phyloP scores from a whole-genome alignment of 2,797 vertebrate species.

The Phrynocephalus vlangalii region DNA sequence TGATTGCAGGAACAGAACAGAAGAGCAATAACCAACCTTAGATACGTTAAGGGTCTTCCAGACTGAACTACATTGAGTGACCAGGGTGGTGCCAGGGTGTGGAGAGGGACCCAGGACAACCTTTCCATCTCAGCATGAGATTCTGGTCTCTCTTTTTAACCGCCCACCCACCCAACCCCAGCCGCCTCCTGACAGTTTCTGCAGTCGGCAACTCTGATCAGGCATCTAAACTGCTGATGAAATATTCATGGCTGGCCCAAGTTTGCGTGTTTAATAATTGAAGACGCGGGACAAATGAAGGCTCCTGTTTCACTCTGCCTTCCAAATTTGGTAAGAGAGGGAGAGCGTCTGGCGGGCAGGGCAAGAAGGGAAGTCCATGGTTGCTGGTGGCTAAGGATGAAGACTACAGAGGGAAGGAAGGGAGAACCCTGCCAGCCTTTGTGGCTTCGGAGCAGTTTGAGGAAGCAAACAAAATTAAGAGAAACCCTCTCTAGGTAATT shows the following conservation, averaged over 20 bases:
- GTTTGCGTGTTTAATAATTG: conserved; percentile 69
- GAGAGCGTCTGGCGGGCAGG: fast-evolving
- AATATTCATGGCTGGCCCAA: conserved; percentile 64
- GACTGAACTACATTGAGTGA: too few species aligned
- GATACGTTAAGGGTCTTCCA: background rate
- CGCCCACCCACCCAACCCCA: background rate
- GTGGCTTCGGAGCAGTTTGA: background rate
- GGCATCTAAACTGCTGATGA: conserved; percentile 63
- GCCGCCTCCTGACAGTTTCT: conserved; percentile 24
- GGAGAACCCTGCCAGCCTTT: background rate
- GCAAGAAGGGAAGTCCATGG: background rate
- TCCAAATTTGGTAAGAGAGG: background rate
- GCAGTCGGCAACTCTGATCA: conserved; percentile 55
- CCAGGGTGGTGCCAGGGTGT: too few species aligned
- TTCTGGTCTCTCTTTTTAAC: background rate
- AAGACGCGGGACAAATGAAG: conserved; percentile 39
- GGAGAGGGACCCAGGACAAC: background rate
- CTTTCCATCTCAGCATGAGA: background rate
- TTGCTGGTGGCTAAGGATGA: background rate
- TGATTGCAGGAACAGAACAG: background rate
- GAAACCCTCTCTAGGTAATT: background rate
- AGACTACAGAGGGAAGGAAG: background rate
- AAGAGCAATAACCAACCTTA: background rate
- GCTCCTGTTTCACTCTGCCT: conserved; percentile 33
- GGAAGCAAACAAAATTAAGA: background rate